phyloP scores from a whole-genome alignment of 2,888 invertebrate genomes.

The Seira musarum region DNA sequence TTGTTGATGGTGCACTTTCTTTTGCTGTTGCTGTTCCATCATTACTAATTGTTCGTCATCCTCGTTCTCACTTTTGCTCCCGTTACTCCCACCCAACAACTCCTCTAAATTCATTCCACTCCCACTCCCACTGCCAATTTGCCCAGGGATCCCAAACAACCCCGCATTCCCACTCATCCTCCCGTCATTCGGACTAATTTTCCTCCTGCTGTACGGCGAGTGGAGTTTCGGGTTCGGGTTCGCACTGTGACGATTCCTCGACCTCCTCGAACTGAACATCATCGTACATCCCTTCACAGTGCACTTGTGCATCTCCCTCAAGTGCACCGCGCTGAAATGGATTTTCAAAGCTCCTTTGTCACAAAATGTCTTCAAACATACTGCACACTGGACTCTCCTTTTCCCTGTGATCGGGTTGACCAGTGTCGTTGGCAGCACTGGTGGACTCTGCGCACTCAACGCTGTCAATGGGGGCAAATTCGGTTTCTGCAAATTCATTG shows the following conservation, averaged over 20 bases:
- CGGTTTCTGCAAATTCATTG: no score
- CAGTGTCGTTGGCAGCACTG: constrained; percentile 83
- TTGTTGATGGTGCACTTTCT: neutral
- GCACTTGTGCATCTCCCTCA: constrained; percentile 99
- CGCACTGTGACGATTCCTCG: constrained; percentile 96
- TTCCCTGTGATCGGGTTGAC: constrained; percentile 95
- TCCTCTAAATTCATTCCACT: neutral
- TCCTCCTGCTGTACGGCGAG: constrained; percentile 92
- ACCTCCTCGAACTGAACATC: constrained; percentile 98
- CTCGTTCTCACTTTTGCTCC: constrained; percentile 1
- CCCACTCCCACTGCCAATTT: neutral
- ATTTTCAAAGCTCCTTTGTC: constrained; percentile 99
- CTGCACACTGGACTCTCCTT: constrained; percentile 97
- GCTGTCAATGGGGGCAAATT: constrained; percentile 18
- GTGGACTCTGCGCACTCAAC: constrained; percentile 84
- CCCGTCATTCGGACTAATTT: constrained; percentile 95
- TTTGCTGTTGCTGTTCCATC: constrained; percentile 13
- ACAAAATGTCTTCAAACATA: constrained; percentile 98
- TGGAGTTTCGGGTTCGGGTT: constrained; percentile 99
- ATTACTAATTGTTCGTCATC: no score
- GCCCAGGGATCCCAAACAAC: neutral
- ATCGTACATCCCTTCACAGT: constrained; percentile 99
- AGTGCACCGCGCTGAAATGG: constrained; percentile 98
- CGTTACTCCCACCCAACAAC: neutral
- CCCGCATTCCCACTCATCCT: constrained; percentile 75